Conservation (phyloP, 2,888 invertebrate species). For the Chloroclystis v-ata region DNA sequence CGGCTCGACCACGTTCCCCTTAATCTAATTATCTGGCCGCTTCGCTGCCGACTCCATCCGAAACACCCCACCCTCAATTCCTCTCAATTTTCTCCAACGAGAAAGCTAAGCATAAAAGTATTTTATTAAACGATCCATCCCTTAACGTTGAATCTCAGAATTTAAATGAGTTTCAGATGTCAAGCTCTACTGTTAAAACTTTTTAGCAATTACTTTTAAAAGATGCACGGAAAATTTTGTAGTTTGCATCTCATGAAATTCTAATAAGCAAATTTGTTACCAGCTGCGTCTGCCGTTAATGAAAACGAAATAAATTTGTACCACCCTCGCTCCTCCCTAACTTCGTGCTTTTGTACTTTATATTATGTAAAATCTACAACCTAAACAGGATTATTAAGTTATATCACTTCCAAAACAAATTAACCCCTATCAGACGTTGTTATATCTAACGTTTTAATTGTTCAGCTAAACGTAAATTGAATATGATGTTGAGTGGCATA, state of each 20-base stretch:
- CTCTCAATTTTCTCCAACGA: slow-evolving; percentile 51
- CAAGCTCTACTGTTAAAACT: slow-evolving; percentile 32
- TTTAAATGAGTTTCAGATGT: slow-evolving; percentile 43
- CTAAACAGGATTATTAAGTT: not conserved
- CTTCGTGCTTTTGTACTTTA: slow-evolving; percentile 5
- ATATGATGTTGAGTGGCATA: slow-evolving; percentile 61
- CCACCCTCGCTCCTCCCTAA: slow-evolving; percentile 1
- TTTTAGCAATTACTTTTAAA: slow-evolving; percentile 27
- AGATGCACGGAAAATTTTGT: slow-evolving; percentile 21
- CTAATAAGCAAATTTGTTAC: slow-evolving; percentile 18
- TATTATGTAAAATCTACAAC: not conserved
- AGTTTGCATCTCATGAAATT: slow-evolving; percentile 23
- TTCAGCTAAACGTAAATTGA: slow-evolving; percentile 52
- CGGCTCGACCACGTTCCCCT: slow-evolving; percentile 59
- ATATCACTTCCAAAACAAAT: not conserved
- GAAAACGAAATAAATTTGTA: slow-evolving; percentile 10
- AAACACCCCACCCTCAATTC: slow-evolving; percentile 51
- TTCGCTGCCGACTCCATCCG: slow-evolving; percentile 57
- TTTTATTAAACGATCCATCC: slow-evolving; percentile 58
- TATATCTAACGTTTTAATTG: slow-evolving; percentile 24
- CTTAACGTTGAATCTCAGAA: slow-evolving; percentile 45
- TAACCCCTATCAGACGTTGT: slow-evolving; percentile 12
- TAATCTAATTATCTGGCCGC: slow-evolving; percentile 73
- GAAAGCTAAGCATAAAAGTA: slow-evolving; percentile 56
- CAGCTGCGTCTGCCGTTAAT: slow-evolving; percentile 7